These are phyloP conservation scores for Drosophila dunni DNA, from an alignment of 1,140 invertebrate species.

Conservation along the genomic window DNA sequence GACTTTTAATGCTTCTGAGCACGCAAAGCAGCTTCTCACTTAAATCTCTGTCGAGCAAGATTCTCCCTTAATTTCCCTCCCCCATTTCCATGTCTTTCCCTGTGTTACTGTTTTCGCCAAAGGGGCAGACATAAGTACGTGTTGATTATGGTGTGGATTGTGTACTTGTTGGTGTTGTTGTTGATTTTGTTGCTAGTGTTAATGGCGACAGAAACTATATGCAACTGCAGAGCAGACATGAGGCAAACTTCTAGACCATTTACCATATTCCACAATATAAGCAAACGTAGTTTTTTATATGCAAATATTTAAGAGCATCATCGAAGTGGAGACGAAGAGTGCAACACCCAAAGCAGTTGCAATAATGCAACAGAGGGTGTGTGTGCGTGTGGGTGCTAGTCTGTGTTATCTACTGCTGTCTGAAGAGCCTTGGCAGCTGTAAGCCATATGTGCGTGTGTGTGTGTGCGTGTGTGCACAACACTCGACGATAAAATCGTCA, in stretches of 20 bases:
- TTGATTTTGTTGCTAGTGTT: constrained; percentile 41
- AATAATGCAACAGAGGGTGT: constrained; percentile 32
- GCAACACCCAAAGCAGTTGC: constrained; percentile 56
- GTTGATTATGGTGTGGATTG: constrained; percentile 73
- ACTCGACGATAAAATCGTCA: constrained; percentile 82
- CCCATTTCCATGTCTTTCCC: neutral
- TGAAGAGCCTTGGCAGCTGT: constrained; percentile 45
- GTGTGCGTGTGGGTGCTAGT: constrained; percentile 16
- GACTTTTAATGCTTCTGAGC: constrained; percentile 18
- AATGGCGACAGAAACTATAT: constrained; percentile 53
- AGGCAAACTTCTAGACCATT: constrained; percentile 75
- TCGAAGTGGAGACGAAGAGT: constrained; percentile 68
- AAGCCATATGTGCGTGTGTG: constrained; percentile 53
- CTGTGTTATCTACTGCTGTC: constrained; percentile 44
- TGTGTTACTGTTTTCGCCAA: constrained; percentile 1
- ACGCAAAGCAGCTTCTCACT: constrained; percentile 30
- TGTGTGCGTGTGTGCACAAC: constrained; percentile 62
- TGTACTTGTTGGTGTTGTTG: constrained; percentile 34
- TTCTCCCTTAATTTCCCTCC: neutral
- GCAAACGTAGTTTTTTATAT: constrained; percentile 77
- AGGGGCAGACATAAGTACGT: constrained; percentile 69
- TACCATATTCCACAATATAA: constrained; percentile 73
- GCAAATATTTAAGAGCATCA: constrained; percentile 82
- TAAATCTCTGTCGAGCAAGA: constrained; percentile 22
- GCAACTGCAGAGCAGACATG: constrained; percentile 28